These are phyloP conservation scores for Holothuria glaberrima DNA, from an alignment of 35 echinoderm and acorn worm genomes.

Conservation along the genomic window DNA sequence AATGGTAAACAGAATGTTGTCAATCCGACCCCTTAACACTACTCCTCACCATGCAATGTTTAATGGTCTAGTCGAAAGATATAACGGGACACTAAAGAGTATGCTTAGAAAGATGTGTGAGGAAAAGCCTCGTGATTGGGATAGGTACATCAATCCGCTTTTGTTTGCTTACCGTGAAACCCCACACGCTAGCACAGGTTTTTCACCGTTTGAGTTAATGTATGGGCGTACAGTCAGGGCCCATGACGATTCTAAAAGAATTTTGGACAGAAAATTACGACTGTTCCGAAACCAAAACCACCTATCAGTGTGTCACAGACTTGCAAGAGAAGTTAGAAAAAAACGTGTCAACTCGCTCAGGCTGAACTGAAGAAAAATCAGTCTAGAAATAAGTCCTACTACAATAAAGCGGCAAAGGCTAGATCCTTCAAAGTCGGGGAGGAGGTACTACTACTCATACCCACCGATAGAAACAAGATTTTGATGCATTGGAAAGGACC, in stretches of 20 bases:
- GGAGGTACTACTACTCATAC: constrained; percentile 64
- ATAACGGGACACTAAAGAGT: constrained; percentile 52
- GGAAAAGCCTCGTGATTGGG: constrained; percentile 62
- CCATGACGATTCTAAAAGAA: constrained; percentile 24
- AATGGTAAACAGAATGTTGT: constrained; percentile 49
- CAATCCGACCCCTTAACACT: constrained; percentile 39
- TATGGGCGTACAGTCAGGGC: constrained; percentile 34
- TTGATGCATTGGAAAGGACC: constrained; percentile 73
- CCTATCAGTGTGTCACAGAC: constrained; percentile 62
- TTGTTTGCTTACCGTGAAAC: constrained; percentile 72
- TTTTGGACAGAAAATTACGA: constrained; percentile 10
- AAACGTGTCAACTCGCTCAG: constrained; percentile 36
- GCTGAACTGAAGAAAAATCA: constrained; percentile 33
- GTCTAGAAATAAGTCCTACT: constrained; percentile 16
- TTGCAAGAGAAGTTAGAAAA: constrained; percentile 56
- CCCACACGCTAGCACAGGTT: constrained; percentile 63
- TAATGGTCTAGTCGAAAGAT: constrained; percentile 72
- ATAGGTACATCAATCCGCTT: constrained; percentile 58
- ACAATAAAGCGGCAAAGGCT: constrained; percentile 27
- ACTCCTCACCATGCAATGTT: constrained; percentile 60
- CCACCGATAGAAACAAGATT: constrained; percentile 63
- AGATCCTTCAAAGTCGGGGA: constrained; percentile 51
- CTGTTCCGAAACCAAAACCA: not conserved
- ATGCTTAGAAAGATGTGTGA: constrained; percentile 66
- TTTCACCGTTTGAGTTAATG: constrained; percentile 67